These are phyloP conservation scores for Oxycera nigricornis DNA, from an alignment of 2,888 invertebrate genomes.

Conservation along the genomic window DNA sequence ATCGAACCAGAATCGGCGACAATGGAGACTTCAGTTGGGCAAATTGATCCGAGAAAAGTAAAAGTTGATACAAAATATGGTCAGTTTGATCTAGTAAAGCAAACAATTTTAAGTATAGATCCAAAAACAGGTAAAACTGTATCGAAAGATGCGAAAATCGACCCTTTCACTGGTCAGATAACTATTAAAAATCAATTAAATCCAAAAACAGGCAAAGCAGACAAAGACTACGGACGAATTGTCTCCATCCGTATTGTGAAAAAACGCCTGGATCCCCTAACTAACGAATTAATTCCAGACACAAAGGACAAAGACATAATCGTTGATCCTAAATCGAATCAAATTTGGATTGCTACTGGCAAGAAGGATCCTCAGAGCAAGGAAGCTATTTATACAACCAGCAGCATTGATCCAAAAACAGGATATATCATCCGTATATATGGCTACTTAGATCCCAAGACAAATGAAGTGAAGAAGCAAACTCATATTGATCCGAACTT, in stretches of 20 bases:
- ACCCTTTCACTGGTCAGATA: slow-evolving; percentile 72
- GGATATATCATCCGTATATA: slow-evolving; percentile 74
- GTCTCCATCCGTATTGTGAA: slow-evolving; percentile 71
- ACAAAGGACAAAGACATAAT: slow-evolving; percentile 59
- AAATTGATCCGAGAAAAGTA: slow-evolving; percentile 72
- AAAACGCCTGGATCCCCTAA: slow-evolving; percentile 69
- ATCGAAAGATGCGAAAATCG: slow-evolving; percentile 71
- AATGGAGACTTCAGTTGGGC: slow-evolving; percentile 71
- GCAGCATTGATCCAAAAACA: slow-evolving; percentile 73
- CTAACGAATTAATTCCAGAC: slow-evolving; percentile 65
- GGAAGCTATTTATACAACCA: slow-evolving; percentile 71
- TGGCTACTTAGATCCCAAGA: slow-evolving; percentile 73
- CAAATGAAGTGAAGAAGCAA: slow-evolving; percentile 70
- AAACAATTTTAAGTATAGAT: slow-evolving; percentile 73
- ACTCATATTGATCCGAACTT: slow-evolving; percentile 72
- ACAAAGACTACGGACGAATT: slow-evolving; percentile 72
- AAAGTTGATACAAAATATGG: slow-evolving; percentile 78
- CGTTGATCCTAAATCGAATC: slow-evolving; percentile 61
- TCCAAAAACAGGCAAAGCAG: slow-evolving; percentile 75
- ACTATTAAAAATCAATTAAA: slow-evolving; percentile 73
- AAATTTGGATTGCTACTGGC: slow-evolving; percentile 71
- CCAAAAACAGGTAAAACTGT: slow-evolving; percentile 75
- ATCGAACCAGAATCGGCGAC: slow-evolving; percentile 72
- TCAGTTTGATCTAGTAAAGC: slow-evolving; percentile 73
- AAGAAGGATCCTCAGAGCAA: slow-evolving; percentile 72